Evolutionary conservation across 1,140 invertebrate genomes (phyloP).

Genomic region (Platyscapa corneri): DNA sequence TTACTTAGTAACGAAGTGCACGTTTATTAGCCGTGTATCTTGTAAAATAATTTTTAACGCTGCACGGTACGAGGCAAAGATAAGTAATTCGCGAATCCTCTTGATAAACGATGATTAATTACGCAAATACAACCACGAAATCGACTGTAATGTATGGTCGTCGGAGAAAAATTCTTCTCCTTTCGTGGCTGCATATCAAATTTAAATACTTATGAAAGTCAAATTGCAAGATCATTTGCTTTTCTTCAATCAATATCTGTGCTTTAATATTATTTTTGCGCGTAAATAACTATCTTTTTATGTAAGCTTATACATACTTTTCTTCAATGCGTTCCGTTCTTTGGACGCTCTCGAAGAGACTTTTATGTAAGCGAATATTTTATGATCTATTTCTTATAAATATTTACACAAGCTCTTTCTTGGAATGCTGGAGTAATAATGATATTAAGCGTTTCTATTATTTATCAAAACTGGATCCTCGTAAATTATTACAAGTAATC

Average conservation of each 20-base stretch:
- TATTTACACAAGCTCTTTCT: neutral
- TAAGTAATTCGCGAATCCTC: slow-evolving; percentile 45
- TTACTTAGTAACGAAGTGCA: slow-evolving; percentile 53
- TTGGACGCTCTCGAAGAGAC: neutral
- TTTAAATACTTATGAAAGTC: neutral
- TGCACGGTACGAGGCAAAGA: slow-evolving; percentile 28
- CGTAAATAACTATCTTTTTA: neutral
- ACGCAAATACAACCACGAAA: slow-evolving; percentile 44
- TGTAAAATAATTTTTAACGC: slow-evolving; percentile 43
- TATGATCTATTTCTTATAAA: neutral
- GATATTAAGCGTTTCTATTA: neutral
- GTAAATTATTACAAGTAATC: too few species aligned
- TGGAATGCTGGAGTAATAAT: neutral
- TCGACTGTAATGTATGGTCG: slow-evolving; percentile 49
- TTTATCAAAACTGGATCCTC: too few species aligned
- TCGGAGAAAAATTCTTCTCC: slow-evolving; percentile 35
- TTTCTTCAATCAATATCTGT: slow-evolving; percentile 10
- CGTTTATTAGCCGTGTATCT: slow-evolving; percentile 5
- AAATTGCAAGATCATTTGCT: slow-evolving; percentile 19
- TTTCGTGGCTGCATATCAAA: slow-evolving; percentile 27
- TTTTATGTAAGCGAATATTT: neutral
- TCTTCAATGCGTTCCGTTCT: neutral
- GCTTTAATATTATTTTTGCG: neutral
- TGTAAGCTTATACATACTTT: neutral
- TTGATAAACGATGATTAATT: slow-evolving; percentile 49